Conservation (phyloP, 2,113 vertebrate genomes). For the Myrmophylax atrothorax region DNA sequence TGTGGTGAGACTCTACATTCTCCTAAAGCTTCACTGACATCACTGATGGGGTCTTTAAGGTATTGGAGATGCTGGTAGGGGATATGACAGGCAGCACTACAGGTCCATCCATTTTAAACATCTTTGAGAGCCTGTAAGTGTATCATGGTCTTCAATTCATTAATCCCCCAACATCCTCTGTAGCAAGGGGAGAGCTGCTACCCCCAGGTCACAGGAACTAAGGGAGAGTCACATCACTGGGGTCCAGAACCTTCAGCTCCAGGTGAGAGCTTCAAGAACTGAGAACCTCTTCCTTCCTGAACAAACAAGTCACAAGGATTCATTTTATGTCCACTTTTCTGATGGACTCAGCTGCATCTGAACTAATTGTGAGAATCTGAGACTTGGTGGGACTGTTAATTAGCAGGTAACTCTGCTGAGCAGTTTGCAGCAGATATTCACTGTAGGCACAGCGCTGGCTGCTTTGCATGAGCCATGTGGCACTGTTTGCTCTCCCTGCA, state of each 20-base stretch:
- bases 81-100: not conserved
- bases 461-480: not conserved
- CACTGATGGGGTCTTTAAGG: not conserved
- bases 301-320: not conserved
- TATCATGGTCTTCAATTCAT: not conserved
- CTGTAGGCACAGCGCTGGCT: not conserved
- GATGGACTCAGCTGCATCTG: not conserved
- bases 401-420: not conserved
- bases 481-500: not conserved
- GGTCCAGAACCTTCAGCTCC: not conserved
- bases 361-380: not conserved
- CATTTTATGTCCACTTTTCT: not conserved
- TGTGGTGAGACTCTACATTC: not conserved
- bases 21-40: not conserved
- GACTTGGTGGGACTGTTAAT: not conserved
- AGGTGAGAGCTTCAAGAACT: not conserved
- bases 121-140: not conserved
- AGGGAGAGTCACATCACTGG: fast-evolving
- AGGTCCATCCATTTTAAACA: not conserved
- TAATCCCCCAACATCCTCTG: not conserved
- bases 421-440: not conserved
- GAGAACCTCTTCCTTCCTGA: not conserved
- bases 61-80: not conserved
- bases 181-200: not conserved
- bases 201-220: not conserved